Base-by-base conservation (phyloP, 2,113 vertebrate species). In the Phainopepla nitens region DNA sequence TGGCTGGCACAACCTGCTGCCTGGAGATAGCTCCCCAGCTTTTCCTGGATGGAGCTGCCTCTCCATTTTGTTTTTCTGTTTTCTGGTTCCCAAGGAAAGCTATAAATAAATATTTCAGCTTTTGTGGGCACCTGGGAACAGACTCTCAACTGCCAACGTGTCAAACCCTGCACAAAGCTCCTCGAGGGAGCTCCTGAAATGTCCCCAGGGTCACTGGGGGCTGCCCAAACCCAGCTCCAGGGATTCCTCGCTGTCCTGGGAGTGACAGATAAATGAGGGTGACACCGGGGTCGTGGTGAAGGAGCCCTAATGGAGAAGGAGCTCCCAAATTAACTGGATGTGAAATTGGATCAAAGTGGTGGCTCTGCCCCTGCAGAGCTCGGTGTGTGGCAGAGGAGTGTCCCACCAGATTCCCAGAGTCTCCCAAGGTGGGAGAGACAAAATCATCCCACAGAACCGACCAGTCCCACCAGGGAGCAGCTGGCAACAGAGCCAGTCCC, bases 251-350 rank as follows among this genome's bases (percentile, higher is more conserved):
- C 11, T 45, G 33, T 44, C 44, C 75, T 15, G 57, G 58, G 45
- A 60, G 9, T 6, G 53, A 13, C 54, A 51, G 24, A 15, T 35
- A 11, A 68, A 25, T 22, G 82, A 87, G 27, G 1, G 2, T 10
- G 65, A 68, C 61, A 33, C 17, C 0, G 0, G 41, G 4, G 61
- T 20, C 4, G 2, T 2, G 12, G 33, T 11, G 53, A 44, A 13
- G 75, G 31, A 60, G 51, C 49, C 22, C 56, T 45, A n/a, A 27
- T 10, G 44, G 41, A 71, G 64, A 92, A 75, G 87, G 56, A 89
- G 31, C 24, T 94, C 76, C 39, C 31, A 57, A 33, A 84, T 94
- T 73, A 95, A 89, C 70, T 7, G 64, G 27, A 76, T 1, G 3
- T 94, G 95, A 90, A 94, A 92, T 57, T 47, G 76, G 84, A 77